Conservation (phyloP, 1,140 invertebrate genomes). For the Zaprionus davidi region DNA sequence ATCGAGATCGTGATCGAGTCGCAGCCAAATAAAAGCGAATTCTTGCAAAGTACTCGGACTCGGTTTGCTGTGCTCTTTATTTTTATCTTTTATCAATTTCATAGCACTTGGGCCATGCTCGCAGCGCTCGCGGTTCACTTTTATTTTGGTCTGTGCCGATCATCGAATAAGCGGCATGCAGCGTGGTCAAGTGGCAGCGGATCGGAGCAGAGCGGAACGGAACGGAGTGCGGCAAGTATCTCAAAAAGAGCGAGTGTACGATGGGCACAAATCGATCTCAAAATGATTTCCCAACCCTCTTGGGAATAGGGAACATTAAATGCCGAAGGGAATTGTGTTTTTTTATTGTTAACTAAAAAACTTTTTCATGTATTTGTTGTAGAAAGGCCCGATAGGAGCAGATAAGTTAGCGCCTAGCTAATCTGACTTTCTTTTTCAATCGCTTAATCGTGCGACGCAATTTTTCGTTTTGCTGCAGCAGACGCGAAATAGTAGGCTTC, state of each 20-base stretch:
- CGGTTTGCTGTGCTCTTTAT: conserved; percentile 56
- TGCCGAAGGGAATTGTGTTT: not conserved
- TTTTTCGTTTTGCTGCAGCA: not conserved
- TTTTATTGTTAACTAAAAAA: not conserved
- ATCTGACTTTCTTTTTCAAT: not conserved
- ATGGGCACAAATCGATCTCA: not conserved
- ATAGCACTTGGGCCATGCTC: conserved; percentile 44
- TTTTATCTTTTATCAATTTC: conserved; percentile 79
- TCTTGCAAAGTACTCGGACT: conserved; percentile 37
- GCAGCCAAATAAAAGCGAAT: conserved; percentile 18
- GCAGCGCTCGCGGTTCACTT: conserved; percentile 45
- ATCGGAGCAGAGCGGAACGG: not conserved
- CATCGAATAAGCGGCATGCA: conserved; percentile 33
- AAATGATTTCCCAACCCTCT: not conserved
- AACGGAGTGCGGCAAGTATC: not conserved
- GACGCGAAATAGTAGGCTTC: too few species aligned
- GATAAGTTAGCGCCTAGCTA: not conserved
- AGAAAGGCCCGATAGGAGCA: not conserved
- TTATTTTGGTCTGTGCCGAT: conserved; percentile 59
- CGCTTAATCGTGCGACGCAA: not conserved
- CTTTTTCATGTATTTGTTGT: not conserved
- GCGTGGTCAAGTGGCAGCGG: not conserved
- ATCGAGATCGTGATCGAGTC: conserved; percentile 52
- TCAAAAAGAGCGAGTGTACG: not conserved
- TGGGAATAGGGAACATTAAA: not conserved